Conservation (phyloP, 2,113 vertebrate species). For the Oenanthe melanoleuca region DNA sequence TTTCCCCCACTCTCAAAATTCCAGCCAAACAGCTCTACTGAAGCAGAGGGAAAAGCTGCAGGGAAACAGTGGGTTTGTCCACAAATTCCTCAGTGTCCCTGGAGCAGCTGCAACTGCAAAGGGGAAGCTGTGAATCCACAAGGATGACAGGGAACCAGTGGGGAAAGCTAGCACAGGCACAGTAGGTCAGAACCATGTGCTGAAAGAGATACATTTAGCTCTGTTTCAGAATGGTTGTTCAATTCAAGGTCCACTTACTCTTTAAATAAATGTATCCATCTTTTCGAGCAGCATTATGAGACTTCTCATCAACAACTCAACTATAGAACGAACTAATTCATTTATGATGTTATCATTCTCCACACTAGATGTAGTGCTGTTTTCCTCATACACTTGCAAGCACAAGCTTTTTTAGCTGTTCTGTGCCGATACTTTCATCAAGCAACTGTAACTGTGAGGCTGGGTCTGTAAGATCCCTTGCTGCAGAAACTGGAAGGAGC, state of each 20-base stretch:
- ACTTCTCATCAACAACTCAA: background rate
- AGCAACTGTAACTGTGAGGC: background rate
- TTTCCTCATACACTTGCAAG: background rate
- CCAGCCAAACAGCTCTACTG: background rate
- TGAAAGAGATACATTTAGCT: background rate
- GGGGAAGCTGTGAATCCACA: background rate
- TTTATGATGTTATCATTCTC: background rate
- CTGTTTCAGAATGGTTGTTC: background rate
- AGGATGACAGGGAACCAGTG: background rate
- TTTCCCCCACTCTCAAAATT: background rate
- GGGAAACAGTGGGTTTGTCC: background rate
- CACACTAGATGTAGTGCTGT: rapidly evolving
- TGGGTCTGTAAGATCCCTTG: background rate
- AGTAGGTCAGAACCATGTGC: background rate
- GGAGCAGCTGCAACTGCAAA: background rate
- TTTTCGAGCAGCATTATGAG: background rate
- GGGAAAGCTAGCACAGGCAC: background rate
- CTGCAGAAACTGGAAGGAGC: background rate
- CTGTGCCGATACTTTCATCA: background rate
- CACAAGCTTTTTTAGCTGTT: background rate
- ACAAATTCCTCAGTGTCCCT: background rate
- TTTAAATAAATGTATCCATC: background rate
- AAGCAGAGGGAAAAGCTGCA: background rate
- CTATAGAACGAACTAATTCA: background rate
- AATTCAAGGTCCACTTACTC: background rate